A percentile compares a stretch with the other conserved stretches of the same genome.
These are phyloP conservation scores for Brachypalpus laphriformis DNA, from an alignment of 2,888 invertebrate species.

Conservation along the genomic window DNA sequence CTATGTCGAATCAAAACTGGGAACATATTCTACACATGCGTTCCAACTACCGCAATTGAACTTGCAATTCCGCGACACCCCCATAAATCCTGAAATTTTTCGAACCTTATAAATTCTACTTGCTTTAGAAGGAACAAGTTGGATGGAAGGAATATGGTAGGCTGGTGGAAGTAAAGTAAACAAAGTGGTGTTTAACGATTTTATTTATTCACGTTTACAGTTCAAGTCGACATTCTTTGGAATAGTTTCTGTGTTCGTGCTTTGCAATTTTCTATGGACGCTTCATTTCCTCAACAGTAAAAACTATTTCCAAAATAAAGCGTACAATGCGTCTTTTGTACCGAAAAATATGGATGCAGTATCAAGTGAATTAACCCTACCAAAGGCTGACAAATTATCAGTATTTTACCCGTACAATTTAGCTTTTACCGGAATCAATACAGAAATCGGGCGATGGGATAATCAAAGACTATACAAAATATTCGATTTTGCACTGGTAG, in stretches of 20 bases:
- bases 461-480: constrained; percentile 87
- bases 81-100: not conserved
- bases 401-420: constrained; percentile 63
- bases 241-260: constrained; percentile 60
- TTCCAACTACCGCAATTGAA: not conserved
- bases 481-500: constrained; percentile 89
- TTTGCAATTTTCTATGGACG: constrained; percentile 68
- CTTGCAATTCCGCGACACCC: not conserved
- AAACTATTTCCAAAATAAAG: constrained; percentile 34
- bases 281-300: constrained; percentile 56
- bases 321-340: constrained; percentile 31
- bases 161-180: not conserved
- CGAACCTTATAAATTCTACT: not conserved
- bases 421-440: constrained; percentile 86
- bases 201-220: constrained; percentile 17
- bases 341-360: constrained; percentile 11
- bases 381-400: constrained; percentile 41
- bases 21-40: constrained; percentile 49
- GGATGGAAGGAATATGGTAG: constrained; percentile 63
- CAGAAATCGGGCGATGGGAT: constrained; percentile 90
- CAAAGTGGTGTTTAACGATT: not conserved
- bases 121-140: constrained; percentile 12
- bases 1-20: not conserved
- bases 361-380: constrained; percentile 25
- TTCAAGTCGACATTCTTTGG: constrained; percentile 68